phyloP scores from a whole-genome alignment of 2,888 invertebrate genomes.

The Dysmachus trigonus region DNA sequence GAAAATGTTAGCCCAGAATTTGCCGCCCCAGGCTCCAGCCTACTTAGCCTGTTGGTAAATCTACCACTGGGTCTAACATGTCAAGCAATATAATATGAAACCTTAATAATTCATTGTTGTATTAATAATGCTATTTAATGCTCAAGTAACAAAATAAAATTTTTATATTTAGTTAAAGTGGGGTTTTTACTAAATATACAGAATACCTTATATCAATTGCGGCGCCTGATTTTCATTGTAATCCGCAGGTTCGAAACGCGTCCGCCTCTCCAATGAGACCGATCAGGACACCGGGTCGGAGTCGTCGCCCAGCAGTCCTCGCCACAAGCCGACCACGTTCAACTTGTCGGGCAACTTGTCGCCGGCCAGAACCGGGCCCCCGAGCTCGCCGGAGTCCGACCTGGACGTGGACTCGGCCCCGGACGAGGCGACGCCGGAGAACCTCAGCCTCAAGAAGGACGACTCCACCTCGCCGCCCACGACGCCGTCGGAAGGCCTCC shows the following conservation, averaged over 20 bases:
- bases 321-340: slow-evolving; percentile 53
- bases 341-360: slow-evolving; percentile 61
- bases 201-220: too few relatives aligned
- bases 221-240: background rate
- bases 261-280: slow-evolving; percentile 63
- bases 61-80: too few relatives aligned
- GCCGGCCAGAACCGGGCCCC: slow-evolving; percentile 63
- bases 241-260: slow-evolving; percentile 61
- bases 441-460: slow-evolving; percentile 78
- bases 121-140: too few relatives aligned
- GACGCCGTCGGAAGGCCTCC: slow-evolving; percentile 59
- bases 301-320: slow-evolving; percentile 63
- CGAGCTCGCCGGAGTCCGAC: slow-evolving; percentile 65
- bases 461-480: slow-evolving; percentile 65
- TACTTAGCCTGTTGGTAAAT: too few relatives aligned
- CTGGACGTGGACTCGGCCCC: slow-evolving; percentile 65
- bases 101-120: too few relatives aligned
- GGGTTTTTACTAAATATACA: too few relatives aligned
- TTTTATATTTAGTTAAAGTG: too few relatives aligned
- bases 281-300: slow-evolving; percentile 65
- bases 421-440: slow-evolving; percentile 76
- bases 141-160: too few relatives aligned
- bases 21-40: too few relatives aligned
- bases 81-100: too few relatives aligned
- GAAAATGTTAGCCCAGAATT: too few relatives aligned